Evolutionary conservation across 2,888 invertebrate species (phyloP).

Genomic region (Ennomos quercinarius): DNA sequence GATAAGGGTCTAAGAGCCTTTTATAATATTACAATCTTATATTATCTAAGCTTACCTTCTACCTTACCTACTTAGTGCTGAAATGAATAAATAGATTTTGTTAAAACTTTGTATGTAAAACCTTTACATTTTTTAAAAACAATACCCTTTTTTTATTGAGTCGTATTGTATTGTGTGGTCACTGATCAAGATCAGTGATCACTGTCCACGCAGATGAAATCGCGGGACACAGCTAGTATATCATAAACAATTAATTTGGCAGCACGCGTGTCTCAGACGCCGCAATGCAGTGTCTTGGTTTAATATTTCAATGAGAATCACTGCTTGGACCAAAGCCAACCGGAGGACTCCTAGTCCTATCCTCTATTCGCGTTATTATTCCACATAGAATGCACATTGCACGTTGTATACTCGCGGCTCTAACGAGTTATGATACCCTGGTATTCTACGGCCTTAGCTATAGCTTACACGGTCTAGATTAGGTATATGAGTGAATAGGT

Average conservation of each 20-base stretch:
- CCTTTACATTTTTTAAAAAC: no score
- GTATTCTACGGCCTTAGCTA: not conserved
- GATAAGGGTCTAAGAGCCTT: no score
- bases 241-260: slow-evolving; percentile 55
- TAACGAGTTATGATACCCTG: slow-evolving; percentile 18
- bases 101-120: no score
- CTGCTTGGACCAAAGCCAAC: slow-evolving; percentile 77
- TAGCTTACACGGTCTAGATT: not conserved
- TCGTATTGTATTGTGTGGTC: no score
- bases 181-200: no score
- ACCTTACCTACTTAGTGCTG: not conserved
- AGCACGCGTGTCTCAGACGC: slow-evolving; percentile 67
- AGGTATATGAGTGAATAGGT: no score
- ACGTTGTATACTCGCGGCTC: slow-evolving; percentile 27
- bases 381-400: slow-evolving; percentile 42
- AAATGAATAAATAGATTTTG: not conserved
- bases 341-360: slow-evolving; percentile 42
- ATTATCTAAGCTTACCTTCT: no score
- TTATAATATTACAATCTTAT: no score
- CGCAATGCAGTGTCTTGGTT: slow-evolving; percentile 80
- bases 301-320: slow-evolving; percentile 84
- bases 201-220: no score
- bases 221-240: slow-evolving; percentile 9
- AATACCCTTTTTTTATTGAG: no score
- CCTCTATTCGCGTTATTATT: slow-evolving; percentile 50